These are phyloP conservation scores for Chloroclysta siterata DNA, from an alignment of 2,888 invertebrate genomes.

Conservation along the genomic window DNA sequence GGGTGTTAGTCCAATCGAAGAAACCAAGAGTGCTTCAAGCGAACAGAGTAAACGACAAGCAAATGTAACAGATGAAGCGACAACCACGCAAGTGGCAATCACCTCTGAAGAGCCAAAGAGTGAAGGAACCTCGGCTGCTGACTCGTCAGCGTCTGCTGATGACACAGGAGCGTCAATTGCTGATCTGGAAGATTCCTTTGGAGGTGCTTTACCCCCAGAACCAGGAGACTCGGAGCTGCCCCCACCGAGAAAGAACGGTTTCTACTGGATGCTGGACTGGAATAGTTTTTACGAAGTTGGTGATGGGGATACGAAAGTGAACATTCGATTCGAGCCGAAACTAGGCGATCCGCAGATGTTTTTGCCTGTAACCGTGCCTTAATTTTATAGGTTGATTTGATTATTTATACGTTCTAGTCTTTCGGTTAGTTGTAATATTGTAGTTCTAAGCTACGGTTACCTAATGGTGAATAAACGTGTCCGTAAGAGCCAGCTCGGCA, in stretches of 20 bases:
- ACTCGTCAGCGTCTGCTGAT: slow-evolving; percentile 76
- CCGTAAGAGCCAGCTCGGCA: too few species aligned
- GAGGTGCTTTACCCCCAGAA: slow-evolving; percentile 85
- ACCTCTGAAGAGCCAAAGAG: slow-evolving; percentile 52
- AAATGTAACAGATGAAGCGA: slow-evolving; percentile 52
- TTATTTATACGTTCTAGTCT: slow-evolving; percentile 64
- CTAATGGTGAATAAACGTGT: not conserved
- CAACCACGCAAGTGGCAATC: slow-evolving; percentile 38
- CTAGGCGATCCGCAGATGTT: slow-evolving; percentile 92
- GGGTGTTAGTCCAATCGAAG: slow-evolving; percentile 68
- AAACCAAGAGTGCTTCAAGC: slow-evolving; percentile 51
- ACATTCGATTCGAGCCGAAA: slow-evolving; percentile 92
- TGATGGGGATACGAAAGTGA: slow-evolving; percentile 89
- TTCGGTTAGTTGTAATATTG: slow-evolving; percentile 47
- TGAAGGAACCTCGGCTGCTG: slow-evolving; percentile 48
- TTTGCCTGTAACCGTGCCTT: slow-evolving; percentile 89
- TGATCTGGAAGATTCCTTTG: slow-evolving; percentile 92
- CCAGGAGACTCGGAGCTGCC: slow-evolving; percentile 87
- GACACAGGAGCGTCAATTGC: slow-evolving; percentile 82
- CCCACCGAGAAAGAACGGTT: slow-evolving; percentile 89
- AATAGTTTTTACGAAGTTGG: slow-evolving; percentile 94
- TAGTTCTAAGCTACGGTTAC: not conserved
- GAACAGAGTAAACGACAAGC: slow-evolving; percentile 72
- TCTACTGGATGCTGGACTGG: slow-evolving; percentile 94
- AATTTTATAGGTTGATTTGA: slow-evolving; percentile 49